Conservation (phyloP, 2,888 invertebrate genomes). For the Periphyllus acericola region DNA sequence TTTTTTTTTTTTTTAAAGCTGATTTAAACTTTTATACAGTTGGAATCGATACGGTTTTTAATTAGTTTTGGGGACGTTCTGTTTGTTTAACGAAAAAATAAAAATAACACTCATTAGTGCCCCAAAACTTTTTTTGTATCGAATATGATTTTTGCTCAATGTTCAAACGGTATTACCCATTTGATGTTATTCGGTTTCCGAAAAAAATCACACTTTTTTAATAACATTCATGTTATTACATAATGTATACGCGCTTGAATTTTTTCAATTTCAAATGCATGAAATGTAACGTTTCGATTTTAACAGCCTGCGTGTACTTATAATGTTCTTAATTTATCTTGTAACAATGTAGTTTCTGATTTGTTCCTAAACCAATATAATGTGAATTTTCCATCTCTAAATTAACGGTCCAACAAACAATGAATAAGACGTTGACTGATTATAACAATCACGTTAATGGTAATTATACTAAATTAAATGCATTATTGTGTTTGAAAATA, state of each 20-base stretch:
- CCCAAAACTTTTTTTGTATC: background rate
- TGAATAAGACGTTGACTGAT: slow-evolving; percentile 45
- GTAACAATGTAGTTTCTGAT: slow-evolving; percentile 9
- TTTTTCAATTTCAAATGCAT: background rate
- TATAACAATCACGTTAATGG: slow-evolving; percentile 37
- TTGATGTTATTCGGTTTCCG: background rate
- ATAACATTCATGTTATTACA: too few relatives aligned
- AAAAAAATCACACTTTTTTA: background rate
- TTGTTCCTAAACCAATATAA: background rate
- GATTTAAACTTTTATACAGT: background rate
- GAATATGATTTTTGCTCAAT: too few relatives aligned
- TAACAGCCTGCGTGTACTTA: too few relatives aligned
- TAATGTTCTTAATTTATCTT: background rate
- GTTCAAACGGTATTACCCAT: background rate
- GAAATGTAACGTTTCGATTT: too few relatives aligned
- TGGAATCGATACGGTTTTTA: background rate
- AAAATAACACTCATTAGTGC: background rate
- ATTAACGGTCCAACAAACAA: slow-evolving; percentile 12
- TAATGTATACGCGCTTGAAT: too few relatives aligned
- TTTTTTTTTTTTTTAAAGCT: background rate
- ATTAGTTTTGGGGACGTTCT: background rate
- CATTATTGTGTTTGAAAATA: slow-evolving; percentile 35
- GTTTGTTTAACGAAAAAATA: background rate
- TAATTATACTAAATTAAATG: slow-evolving; percentile 39
- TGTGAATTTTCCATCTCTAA: background rate